Percentiles rank a stretch among this genome's conserved stretches.
phyloP scores from a whole-genome alignment of 2,113 vertebrate species.

The Passer montanus region DNA sequence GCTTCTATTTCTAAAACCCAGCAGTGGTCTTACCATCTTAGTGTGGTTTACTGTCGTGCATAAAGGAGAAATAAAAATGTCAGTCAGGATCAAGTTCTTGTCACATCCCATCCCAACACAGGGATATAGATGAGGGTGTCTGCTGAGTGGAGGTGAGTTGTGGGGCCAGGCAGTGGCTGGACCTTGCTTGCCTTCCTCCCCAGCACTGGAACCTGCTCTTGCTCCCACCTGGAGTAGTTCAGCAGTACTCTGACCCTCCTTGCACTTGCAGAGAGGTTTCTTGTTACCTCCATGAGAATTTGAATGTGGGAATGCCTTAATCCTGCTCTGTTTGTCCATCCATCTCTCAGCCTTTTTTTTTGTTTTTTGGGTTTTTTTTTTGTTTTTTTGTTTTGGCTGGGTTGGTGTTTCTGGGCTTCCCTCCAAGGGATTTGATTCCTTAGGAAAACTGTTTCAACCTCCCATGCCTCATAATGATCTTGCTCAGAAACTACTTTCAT shows the following conservation, averaged over 20 bases:
- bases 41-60: not conserved
- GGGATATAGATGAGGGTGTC: rapidly evolving
- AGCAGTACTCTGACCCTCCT: not conserved
- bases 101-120: not conserved
- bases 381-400: not conserved
- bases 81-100: not conserved
- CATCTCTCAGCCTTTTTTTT: not conserved
- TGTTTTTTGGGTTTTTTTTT: not conserved
- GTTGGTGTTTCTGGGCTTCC: not conserved
- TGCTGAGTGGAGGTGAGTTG: not conserved
- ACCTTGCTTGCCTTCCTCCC: not conserved
- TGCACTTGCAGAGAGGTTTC: not conserved
- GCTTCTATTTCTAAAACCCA: not conserved
- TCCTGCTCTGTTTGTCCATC: not conserved
- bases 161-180: rapidly evolving
- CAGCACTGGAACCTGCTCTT: not conserved
- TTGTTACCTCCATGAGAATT: not conserved
- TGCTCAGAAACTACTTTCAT: not conserved
- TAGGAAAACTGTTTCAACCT: not conserved
- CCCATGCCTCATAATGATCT: not conserved
- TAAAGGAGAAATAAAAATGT: not conserved
- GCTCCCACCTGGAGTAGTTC: not conserved
- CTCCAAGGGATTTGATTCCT: not conserved
- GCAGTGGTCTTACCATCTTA: not conserved
- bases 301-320: not conserved